phyloP scores from a whole-genome alignment of 2,113 vertebrate genomes.

The Corvus cornix region DNA sequence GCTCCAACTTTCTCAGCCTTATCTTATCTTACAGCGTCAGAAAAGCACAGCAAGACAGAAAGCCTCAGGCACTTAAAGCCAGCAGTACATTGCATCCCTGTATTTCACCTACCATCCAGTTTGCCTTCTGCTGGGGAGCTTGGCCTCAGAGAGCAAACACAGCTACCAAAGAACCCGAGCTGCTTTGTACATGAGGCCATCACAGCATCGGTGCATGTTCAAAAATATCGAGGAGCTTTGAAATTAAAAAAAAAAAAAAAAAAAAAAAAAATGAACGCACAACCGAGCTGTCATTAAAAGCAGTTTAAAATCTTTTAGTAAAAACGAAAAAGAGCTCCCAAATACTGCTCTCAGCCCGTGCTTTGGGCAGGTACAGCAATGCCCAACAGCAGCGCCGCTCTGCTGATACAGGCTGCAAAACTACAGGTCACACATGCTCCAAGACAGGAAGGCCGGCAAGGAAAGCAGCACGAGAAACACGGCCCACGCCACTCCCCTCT shows the following conservation, averaged over 20 bases:
- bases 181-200: not conserved
- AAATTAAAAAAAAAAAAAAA: not conserved
- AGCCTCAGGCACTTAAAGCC: not conserved
- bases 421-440: fast-evolving
- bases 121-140: not conserved
- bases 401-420: fast-evolving
- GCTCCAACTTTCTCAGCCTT: not conserved
- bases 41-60: not conserved
- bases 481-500: not conserved
- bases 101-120: not conserved
- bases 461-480: not conserved
- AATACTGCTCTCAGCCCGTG: not conserved
- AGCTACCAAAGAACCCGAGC: not conserved
- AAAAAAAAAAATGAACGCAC: fast-evolving
- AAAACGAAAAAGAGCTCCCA: not conserved
- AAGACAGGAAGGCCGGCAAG: no score
- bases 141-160: not conserved
- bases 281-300: not conserved
- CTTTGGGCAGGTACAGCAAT: not conserved
- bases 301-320: not conserved
- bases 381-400: not conserved
- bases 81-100: fast-evolving
- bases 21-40: not conserved
- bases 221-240: not conserved
- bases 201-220: fast-evolving